Conservation (phyloP, 2,113 vertebrate species). For the Puntigrus tetrazona region DNA sequence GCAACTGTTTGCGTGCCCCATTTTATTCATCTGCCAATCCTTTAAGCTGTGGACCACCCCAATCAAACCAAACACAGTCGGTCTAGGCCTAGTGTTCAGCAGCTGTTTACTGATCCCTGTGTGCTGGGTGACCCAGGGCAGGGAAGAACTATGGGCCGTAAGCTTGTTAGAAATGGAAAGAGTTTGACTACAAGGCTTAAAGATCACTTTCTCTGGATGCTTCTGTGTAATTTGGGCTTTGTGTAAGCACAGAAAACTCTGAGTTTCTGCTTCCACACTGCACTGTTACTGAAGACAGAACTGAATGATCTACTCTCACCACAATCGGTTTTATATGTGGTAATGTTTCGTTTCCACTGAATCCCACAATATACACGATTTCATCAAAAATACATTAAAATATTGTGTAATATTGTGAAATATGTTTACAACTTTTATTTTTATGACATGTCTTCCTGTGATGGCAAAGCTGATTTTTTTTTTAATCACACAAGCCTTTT, state of each 20-base stretch:
- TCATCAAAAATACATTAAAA: background rate
- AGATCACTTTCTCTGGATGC: conserved; percentile 27
- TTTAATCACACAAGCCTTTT: background rate
- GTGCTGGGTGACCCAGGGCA: conserved; percentile 51
- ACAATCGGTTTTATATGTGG: background rate
- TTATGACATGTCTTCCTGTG: background rate
- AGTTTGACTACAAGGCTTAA: conserved; percentile 53
- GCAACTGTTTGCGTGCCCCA: conserved; percentile 48
- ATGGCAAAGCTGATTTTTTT: background rate
- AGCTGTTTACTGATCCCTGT: conserved; percentile 38
- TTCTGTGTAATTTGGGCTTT: conserved; percentile 34
- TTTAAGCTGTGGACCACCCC: conserved; percentile 58
- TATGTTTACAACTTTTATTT: background rate
- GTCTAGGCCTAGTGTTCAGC: conserved; percentile 23
- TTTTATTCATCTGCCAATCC: conserved; percentile 51
- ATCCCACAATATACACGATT: background rate
- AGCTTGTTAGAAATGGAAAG: conserved; percentile 52
- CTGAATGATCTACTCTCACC: background rate
- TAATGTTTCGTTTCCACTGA: background rate
- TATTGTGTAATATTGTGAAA: background rate
- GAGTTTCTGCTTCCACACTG: background rate
- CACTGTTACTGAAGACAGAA: conserved; percentile 6
- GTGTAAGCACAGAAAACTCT: conserved; percentile 35
- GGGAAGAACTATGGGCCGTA: conserved; percentile 51
- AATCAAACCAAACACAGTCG: conserved; percentile 40